These are phyloP conservation scores for Diceros bicornis DNA, from an alignment of 2,797 vertebrate genomes.

Conservation along the genomic window DNA sequence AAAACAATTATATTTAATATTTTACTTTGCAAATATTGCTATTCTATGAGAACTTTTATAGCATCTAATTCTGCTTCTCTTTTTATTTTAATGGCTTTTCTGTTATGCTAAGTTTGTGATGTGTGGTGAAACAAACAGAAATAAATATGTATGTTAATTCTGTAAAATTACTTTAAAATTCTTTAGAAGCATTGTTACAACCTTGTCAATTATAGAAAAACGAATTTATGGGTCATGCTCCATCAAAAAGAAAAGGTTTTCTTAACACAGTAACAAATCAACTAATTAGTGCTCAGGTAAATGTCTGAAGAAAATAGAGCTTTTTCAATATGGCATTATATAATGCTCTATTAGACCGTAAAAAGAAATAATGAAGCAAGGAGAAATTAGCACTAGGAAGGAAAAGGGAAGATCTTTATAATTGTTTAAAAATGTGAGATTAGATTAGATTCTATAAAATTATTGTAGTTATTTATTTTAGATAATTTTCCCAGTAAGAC, in stretches of 20 bases:
- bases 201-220: conserved; percentile 46
- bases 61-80: background rate
- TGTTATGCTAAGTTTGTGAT: conserved; percentile 49
- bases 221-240: conserved; percentile 40
- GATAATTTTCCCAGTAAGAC: background rate
- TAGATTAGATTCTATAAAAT: background rate
- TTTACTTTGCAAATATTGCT: background rate
- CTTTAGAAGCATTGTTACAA: conserved; percentile 13
- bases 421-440: background rate
- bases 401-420: background rate
- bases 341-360: background rate
- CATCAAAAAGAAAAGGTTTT: background rate
- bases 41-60: conserved; percentile 64
- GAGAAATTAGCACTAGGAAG: background rate
- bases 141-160: background rate
- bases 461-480: background rate
- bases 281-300: conserved; percentile 49
- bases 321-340: background rate
- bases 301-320: background rate
- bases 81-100: conserved; percentile 44
- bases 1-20: background rate
- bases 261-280: conserved; percentile 55
- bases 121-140: conserved; percentile 44
- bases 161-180: conserved; percentile 41
- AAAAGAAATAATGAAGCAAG: conserved; percentile 16